Evolutionary conservation across 2,797 vertebrate genomes (phyloP), one percentile per base, ranked within the genome.

Genomic region (Harpagifer antarcticus): DNA sequence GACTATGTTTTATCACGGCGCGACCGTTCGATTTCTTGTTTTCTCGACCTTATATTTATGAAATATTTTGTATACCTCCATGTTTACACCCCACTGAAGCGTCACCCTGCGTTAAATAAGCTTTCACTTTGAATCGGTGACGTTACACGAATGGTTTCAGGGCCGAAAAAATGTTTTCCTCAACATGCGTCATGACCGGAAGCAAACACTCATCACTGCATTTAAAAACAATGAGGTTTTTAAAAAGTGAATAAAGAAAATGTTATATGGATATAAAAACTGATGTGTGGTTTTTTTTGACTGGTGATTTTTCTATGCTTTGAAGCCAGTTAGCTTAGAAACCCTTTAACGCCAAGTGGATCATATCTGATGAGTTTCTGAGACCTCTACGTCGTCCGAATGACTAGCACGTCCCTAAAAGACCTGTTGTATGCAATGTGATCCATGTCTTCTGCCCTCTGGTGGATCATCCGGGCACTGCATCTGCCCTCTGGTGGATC

Each of bases 161-260:
- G 5, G 14, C 33, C 14, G 15, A 13, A 13, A n/a, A 57, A 27
- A 49, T 40, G 20, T 76, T 19, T 74, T 17, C 67, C 37, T 43
- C 3, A 44, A 83, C 47, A 20, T 53, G 16, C 19, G 31, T 53
- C 23, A 73, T 88, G 90, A 73, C 82, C 78, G 86, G 80, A 89
- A 74, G 78, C 49, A 20, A 58, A 69, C 40, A 68, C 12, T 68
- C 58, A 27, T 65, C 57, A 45, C 57, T 64, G 67, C 64, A 31
- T 56, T 27, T 56, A 17, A 72, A 79, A 76, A 56, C 62, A 59
- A 68, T 48, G 20, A 9, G 44, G 47, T 20, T 16, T 88, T 86
- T 60, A 75, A 79, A 78, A 76, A 54, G 54, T 61, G 31, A 76
- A 82, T 84, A 54, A 92, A 91, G 86, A 89, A 91, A 86, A 79